Evolutionary conservation across 2,888 invertebrate species (phyloP).

Genomic region (Calliphora vomitoria): DNA sequence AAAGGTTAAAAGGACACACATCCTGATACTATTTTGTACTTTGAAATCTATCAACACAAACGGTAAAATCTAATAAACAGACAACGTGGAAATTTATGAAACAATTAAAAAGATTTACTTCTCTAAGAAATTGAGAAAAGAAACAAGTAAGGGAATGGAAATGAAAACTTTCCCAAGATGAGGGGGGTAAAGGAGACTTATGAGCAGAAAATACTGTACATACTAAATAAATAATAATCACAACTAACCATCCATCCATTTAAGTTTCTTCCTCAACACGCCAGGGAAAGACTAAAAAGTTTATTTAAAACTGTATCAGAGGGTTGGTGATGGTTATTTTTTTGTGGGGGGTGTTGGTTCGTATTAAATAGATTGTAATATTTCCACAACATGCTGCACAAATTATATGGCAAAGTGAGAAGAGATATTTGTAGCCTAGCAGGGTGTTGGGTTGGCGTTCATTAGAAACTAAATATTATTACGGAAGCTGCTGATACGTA

Average conservation of each 20-base stretch:
- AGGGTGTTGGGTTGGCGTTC: slow-evolving; percentile 22
- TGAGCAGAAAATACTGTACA: not conserved
- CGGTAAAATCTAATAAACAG: slow-evolving; percentile 59
- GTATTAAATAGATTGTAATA: slow-evolving; percentile 4
- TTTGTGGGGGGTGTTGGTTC: not conserved
- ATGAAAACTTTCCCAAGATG: slow-evolving; percentile 5
- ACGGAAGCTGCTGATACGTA: slow-evolving; percentile 75
- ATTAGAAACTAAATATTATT: slow-evolving; percentile 72
- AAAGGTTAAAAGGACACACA: slow-evolving; percentile 15
- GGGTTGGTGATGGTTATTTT: not conserved
- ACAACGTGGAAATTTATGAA: slow-evolving; percentile 63
- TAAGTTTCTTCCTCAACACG: not conserved
- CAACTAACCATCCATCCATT: slow-evolving; percentile 11
- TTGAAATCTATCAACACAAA: slow-evolving; percentile 53
- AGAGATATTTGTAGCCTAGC: not conserved
- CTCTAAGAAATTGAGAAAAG: not conserved
- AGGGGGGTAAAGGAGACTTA: not conserved
- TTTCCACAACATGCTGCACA: not conserved
- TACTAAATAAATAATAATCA: not conserved
- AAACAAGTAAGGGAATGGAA: not conserved
- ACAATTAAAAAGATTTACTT: slow-evolving; percentile 66
- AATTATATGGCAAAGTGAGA: not conserved
- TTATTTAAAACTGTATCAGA: slow-evolving; percentile 19
- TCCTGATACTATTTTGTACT: not conserved
- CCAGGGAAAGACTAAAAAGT: not conserved